phyloP scores from a whole-genome alignment of 2,797 vertebrate species.

The Pseudochaenichthys georgianus region DNA sequence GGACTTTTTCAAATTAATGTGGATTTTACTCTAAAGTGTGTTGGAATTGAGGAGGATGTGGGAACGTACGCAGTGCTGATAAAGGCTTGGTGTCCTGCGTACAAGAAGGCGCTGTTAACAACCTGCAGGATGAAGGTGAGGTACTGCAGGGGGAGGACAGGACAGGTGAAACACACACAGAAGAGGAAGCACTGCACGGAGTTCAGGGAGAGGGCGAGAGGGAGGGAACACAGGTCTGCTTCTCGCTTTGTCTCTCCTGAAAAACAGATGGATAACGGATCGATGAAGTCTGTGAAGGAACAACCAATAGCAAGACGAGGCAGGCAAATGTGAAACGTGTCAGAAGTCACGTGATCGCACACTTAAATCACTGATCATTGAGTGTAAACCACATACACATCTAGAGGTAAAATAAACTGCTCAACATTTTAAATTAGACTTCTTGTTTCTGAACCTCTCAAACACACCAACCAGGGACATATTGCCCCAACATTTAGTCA shows the following conservation, averaged over 20 bases:
- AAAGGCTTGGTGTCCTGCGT: constrained; percentile 87
- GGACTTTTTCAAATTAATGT: too few species aligned
- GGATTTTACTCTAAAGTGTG: neutral
- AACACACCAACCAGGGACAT: neutral
- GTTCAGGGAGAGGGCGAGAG: constrained; percentile 30
- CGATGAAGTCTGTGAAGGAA: neutral
- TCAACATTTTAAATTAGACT: neutral
- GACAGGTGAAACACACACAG: constrained; percentile 65
- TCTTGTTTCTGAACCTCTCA: too few species aligned
- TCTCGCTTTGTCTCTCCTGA: constrained; percentile 65
- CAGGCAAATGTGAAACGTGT: neutral
- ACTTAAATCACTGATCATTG: neutral
- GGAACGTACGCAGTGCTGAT: constrained; percentile 81
- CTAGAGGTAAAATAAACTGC: neutral
- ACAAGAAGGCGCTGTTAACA: constrained; percentile 88
- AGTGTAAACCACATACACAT: neutral
- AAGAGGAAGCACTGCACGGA: constrained; percentile 34
- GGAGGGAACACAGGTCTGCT: constrained; percentile 73
- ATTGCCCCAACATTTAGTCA: too few species aligned
- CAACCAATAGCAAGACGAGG: neutral
- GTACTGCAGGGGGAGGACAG: constrained; percentile 83
- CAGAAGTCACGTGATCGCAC: neutral
- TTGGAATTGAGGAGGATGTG: neutral
- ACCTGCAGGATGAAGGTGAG: constrained; percentile 88
- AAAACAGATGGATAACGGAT: constrained; percentile 1